Conservation (phyloP, 2,888 invertebrate species). For the Cotesia congregata region DNA sequence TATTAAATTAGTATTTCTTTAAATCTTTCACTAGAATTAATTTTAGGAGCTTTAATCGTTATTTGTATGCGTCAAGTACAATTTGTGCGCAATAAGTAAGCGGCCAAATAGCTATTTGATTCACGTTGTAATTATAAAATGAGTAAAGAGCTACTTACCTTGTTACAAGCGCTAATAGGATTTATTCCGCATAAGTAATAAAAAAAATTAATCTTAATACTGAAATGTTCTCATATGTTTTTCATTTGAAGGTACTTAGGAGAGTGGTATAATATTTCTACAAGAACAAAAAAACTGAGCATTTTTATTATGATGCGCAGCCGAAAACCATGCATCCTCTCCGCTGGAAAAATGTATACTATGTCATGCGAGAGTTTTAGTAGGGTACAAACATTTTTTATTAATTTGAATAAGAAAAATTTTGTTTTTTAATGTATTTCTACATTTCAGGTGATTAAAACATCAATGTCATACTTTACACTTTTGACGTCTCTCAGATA, state of each 20-base stretch:
- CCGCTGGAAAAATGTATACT: constrained; percentile 21
- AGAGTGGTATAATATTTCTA: constrained; percentile 14
- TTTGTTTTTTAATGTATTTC: no score
- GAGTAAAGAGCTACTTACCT: no score
- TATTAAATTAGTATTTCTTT: no score
- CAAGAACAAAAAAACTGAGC: background rate
- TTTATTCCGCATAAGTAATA: no score
- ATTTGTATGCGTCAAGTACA: no score
- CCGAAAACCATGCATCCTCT: constrained; percentile 12
- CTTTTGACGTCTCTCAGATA: constrained; percentile 21
- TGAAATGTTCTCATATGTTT: background rate
- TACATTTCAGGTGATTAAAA: constrained; percentile 13
- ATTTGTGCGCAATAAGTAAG: no score
- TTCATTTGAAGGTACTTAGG: constrained; percentile 2
- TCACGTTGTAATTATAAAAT: no score
- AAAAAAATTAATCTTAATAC: background rate
- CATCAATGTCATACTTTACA: constrained; percentile 26
- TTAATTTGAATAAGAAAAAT: background rate
- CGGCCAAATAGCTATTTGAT: no score
- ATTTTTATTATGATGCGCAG: constrained; percentile 21
- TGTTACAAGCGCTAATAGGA: no score
- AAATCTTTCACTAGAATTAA: no score
- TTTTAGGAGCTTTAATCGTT: no score
- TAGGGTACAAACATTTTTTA: background rate
- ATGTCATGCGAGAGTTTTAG: constrained; percentile 19